Evolutionary conservation across 30 jellyfish, hydroid and myxozoan species (phyloP), one percentile per base, ranked within the genome.

Genomic region (Aurelia sp.): DNA sequence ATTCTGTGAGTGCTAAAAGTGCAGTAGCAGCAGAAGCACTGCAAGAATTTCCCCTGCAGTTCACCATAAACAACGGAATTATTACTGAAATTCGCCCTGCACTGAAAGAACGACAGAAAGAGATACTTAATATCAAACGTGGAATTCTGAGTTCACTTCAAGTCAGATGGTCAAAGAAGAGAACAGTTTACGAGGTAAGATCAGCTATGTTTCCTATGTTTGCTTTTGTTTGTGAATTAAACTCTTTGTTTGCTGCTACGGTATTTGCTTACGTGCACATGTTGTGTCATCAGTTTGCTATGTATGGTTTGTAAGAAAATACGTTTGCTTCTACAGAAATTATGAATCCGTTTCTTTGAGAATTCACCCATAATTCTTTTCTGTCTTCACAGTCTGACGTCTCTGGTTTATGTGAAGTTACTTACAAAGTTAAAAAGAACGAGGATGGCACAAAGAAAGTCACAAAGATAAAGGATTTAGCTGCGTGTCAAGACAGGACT

Each of bases 101-200:
- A n/a, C 55, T 76, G 63, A 69, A 75, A 64, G 95, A 95, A 71
- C 87, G 97, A n/a, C 90, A 87, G 72, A 74, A 86, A 27, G 82
- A 82, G 20, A 76, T 93, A 10, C 78, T 93, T 74, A 93, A 93
- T 68, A 72, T 93, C 21, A 95, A 93, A 61, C 97, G 98, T 67
- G 97, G 97, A 9, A 87, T 93, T 18, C 55, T 93, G 88, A 93
- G 98, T 73, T 33, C 91, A 57, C 73, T 93, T 19, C 98, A 93
- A 66, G 79, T 93, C 30, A 76, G 77, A 10, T 74, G 89, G 88
- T 94, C 80, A 10, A 75, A 81, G 55, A 47, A 21, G 81, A 74
- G 59, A 37, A 65, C 30, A 16, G 73, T 52, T 31, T 13, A 18
- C 44, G 97, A 89, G 85, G 97, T 89, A 73, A 10, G 16, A 44